Percentiles rank a stretch among this genome's conserved stretches.
phyloP scores from a whole-genome alignment of 1,140 invertebrate species.

The Rhopalosiphum maidis region DNA sequence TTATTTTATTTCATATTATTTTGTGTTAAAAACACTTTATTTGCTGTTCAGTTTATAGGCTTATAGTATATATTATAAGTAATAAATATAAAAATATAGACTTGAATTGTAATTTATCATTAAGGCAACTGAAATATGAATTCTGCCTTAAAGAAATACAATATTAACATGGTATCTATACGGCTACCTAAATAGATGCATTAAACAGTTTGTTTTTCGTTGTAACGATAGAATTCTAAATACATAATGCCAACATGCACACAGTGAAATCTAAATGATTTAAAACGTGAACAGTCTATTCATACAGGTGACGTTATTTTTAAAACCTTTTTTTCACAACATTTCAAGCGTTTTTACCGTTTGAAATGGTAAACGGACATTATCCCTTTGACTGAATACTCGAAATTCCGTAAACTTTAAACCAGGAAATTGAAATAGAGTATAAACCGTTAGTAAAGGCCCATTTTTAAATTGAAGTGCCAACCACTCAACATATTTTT shows the following conservation, averaged over 20 bases:
- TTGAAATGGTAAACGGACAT: neutral
- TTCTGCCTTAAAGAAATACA: neutral
- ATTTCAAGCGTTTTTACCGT: neutral
- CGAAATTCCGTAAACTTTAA: neutral
- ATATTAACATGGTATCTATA: neutral
- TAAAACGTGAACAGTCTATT: neutral
- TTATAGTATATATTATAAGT: no score
- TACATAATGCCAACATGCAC: neutral
- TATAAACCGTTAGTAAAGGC: neutral
- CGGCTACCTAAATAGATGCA: neutral
- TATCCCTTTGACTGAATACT: neutral
- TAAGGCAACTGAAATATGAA: no score
- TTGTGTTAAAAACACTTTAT: no score
- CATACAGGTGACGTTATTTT: neutral
- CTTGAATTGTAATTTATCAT: no score
- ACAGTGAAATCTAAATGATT: neutral
- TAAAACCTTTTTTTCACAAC: neutral
- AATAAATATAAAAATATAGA: no score
- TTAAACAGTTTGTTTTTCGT: neutral
- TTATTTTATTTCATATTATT: no score
- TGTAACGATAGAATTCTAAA: neutral
- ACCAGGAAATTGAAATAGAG: neutral
- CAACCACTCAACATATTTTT: neutral
- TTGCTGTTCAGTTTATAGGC: no score
- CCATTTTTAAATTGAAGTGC: neutral